A percentile compares a stretch with the other conserved stretches of the same genome.
Conservation (phyloP, 2,888 invertebrate species). For the Camptogramma bilineatum region DNA sequence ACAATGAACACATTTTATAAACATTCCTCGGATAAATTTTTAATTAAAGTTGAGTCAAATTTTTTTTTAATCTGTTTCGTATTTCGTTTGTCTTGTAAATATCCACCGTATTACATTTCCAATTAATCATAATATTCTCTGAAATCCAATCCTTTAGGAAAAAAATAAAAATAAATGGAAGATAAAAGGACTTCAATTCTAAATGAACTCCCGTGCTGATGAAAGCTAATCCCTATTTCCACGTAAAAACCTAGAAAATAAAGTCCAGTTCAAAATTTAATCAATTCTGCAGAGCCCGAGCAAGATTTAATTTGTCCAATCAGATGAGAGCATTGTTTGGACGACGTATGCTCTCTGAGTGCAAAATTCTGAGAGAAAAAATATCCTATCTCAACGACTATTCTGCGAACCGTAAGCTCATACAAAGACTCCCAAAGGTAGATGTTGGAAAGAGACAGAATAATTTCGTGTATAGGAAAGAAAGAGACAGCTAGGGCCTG, state of each 20-base stretch:
- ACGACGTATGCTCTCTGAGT: slow-evolving; percentile 55
- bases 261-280: slow-evolving; percentile 30
- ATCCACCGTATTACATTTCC: too few species aligned
- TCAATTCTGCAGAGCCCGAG: slow-evolving; percentile 34
- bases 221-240: slow-evolving; percentile 24
- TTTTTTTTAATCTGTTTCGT: too few species aligned
- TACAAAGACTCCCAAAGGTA: neutral
- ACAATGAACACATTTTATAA: too few species aligned
- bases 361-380: slow-evolving; percentile 18
- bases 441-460: slow-evolving; percentile 10
- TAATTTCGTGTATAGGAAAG: neutral
- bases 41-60: too few species aligned
- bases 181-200: neutral
- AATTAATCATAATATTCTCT: too few species aligned
- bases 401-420: slow-evolving; percentile 2
- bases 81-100: too few species aligned
- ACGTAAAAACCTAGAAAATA: slow-evolving; percentile 16
- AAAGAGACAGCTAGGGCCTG: slow-evolving; percentile 6
- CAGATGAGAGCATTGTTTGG: slow-evolving; percentile 65
- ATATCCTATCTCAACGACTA: neutral
- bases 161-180: neutral
- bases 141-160: too few species aligned
- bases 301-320: slow-evolving; percentile 65
- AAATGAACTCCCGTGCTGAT: slow-evolving; percentile 11
- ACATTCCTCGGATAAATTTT: too few species aligned